A percentile compares a stretch with the other conserved stretches of the same genome.
Evolutionary conservation across 1,140 invertebrate genomes (phyloP).

Genomic region (Macrobrachium rosenbergii): DNA sequence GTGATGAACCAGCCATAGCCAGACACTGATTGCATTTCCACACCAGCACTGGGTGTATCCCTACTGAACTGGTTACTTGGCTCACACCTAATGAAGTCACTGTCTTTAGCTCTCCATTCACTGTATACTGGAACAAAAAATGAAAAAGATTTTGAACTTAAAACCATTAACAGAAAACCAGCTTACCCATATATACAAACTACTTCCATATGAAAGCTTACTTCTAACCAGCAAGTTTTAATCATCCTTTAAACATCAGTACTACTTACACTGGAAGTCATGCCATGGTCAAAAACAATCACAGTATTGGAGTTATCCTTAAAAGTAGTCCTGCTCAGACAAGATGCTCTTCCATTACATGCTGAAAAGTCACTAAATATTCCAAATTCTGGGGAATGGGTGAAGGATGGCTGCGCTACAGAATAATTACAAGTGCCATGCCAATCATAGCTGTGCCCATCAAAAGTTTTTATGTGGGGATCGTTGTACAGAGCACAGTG

Average conservation of each 20-base stretch:
- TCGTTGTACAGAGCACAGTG: conserved; percentile 4
- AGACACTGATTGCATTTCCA: no score
- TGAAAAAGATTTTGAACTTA: no score
- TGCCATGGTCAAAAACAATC: not conserved
- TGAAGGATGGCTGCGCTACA: not conserved
- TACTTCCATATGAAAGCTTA: not conserved
- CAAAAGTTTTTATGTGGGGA: conserved; percentile 15
- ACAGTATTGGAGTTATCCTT: conserved; percentile 17
- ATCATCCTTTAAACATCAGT: no score
- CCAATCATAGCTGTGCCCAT: conserved; percentile 18
- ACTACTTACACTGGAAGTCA: conserved; percentile 6
- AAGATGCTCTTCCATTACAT: conserved; percentile 9
- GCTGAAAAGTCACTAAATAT: conserved; percentile 7
- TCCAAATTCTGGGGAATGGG: not conserved
- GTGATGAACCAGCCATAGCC: no score
- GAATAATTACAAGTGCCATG: conserved; percentile 36
- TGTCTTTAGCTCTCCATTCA: no score
- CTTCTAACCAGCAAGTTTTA: not conserved
- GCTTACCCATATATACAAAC: not conserved
- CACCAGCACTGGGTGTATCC: no score
- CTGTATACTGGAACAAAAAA: no score
- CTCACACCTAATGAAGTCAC: no score
- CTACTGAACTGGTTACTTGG: no score
- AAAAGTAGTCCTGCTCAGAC: conserved; percentile 23
- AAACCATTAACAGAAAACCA: no score